Conservation (phyloP, 2,888 invertebrate species). For the Nycteola revayana region DNA sequence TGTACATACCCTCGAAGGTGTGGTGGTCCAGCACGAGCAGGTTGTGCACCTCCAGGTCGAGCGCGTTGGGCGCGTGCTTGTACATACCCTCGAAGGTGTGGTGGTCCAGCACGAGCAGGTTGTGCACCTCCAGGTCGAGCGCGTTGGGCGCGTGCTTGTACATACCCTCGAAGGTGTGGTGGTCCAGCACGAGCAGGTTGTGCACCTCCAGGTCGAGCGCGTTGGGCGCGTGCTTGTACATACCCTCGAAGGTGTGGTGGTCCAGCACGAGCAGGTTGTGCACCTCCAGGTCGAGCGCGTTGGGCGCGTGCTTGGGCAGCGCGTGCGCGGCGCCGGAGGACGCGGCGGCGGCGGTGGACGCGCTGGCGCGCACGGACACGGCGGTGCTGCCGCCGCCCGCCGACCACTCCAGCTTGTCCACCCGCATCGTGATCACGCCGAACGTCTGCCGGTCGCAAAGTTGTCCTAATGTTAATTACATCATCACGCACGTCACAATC, state of each 20-base stretch:
- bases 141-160: too few species aligned
- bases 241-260: constrained; percentile 97
- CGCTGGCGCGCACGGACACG: constrained; percentile 52
- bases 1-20: too few species aligned
- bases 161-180: too few species aligned
- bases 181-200: constrained; percentile 81
- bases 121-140: constrained; percentile 88
- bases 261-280: constrained; percentile 95
- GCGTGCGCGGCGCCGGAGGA: constrained; percentile 74
- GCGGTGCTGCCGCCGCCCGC: constrained; percentile 63
- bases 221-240: constrained; percentile 54
- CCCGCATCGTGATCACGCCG: constrained; percentile 94
- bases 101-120: constrained; percentile 45
- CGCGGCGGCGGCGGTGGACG: constrained; percentile 53
- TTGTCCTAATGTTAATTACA: too few species aligned
- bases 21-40: constrained; percentile 96
- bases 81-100: too few species aligned
- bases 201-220: too few species aligned
- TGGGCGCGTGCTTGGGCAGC: constrained; percentile 55
- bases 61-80: too few species aligned
- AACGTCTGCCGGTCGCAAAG: constrained; percentile 94
- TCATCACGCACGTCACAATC: too few species aligned
- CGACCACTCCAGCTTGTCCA: constrained; percentile 92
- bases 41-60: constrained; percentile 94
- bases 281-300: constrained; percentile 55